phyloP scores from a whole-genome alignment of 2,797 vertebrate species.

The Mus caroli region DNA sequence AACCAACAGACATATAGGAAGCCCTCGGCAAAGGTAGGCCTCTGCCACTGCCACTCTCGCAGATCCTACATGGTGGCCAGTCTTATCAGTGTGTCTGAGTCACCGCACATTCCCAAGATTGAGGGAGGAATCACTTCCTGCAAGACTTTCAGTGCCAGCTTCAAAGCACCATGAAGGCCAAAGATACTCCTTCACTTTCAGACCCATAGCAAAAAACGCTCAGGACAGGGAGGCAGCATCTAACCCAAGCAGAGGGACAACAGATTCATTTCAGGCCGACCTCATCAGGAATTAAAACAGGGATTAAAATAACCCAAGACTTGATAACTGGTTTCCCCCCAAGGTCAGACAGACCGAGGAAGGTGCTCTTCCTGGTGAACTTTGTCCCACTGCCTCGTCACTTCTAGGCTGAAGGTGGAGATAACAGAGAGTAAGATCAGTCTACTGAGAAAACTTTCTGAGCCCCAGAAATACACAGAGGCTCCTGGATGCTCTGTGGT shows the following conservation, averaged over 20 bases:
- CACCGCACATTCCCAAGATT: not conserved
- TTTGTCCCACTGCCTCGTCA: not conserved
- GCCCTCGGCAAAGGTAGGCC: rapidly evolving
- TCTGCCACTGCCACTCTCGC: rapidly evolving
- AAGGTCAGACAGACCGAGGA: not conserved
- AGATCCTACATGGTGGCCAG: rapidly evolving
- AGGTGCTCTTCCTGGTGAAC: not conserved
- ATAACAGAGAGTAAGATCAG: not conserved
- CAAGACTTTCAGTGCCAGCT: not conserved
- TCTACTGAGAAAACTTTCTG: not conserved
- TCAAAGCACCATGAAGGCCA: not conserved
- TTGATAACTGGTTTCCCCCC: not conserved
- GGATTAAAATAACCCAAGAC: not conserved
- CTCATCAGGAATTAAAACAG: not conserved
- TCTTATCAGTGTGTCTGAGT: not conserved
- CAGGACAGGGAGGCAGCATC: not conserved
- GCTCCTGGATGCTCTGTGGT: rapidly evolving
- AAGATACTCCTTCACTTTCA: not conserved
- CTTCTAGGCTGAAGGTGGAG: not conserved
- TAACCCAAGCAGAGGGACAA: not conserved
- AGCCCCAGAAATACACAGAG: not conserved
- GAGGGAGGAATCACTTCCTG: not conserved
- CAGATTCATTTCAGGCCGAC: not conserved
- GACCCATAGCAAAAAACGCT: not conserved
- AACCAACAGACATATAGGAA: rapidly evolving